A percentile compares a stretch with the other conserved stretches of the same genome.
Evolutionary conservation across 2,888 invertebrate genomes (phyloP).

Genomic region (Chrysotoxum bicinctum): DNA sequence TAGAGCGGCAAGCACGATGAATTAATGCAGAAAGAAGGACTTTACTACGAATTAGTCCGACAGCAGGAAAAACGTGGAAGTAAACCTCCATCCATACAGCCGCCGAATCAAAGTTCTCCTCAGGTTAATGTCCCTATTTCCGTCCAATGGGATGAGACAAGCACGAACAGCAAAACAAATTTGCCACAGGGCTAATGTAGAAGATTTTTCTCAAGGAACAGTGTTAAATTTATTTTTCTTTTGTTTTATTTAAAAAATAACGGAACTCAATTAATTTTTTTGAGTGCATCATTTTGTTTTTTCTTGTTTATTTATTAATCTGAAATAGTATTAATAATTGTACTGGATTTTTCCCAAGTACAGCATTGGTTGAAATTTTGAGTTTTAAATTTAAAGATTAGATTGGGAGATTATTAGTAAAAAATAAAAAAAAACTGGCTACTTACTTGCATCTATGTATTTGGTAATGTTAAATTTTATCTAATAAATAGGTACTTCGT

Average conservation of each 20-base stretch:
- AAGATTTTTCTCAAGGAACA: not conserved
- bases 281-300: not conserved
- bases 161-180: constrained; percentile 22
- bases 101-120: not conserved
- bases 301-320: constrained; percentile 4
- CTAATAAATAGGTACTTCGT: too few species aligned
- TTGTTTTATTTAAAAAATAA: constrained; percentile 31
- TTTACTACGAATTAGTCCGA: constrained; percentile 92
- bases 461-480: not conserved
- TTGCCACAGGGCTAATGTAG: constrained; percentile 41
- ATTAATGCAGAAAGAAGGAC: constrained; percentile 89
- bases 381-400: constrained; percentile 3
- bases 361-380: not conserved
- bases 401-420: not conserved
- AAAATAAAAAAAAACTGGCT: not conserved
- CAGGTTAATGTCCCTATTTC: constrained; percentile 1
- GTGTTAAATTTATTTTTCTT: constrained; percentile 32
- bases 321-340: constrained; percentile 1
- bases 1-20: constrained; percentile 93
- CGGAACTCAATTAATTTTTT: not conserved
- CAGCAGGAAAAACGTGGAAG: constrained; percentile 85
- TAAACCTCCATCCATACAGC: constrained; percentile 10
- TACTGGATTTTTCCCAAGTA: not conserved
- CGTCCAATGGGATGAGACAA: constrained; percentile 22
- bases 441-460: not conserved